These are phyloP conservation scores for Masticophis lateralis DNA, from an alignment of 2,797 vertebrate genomes.

Conservation along the genomic window DNA sequence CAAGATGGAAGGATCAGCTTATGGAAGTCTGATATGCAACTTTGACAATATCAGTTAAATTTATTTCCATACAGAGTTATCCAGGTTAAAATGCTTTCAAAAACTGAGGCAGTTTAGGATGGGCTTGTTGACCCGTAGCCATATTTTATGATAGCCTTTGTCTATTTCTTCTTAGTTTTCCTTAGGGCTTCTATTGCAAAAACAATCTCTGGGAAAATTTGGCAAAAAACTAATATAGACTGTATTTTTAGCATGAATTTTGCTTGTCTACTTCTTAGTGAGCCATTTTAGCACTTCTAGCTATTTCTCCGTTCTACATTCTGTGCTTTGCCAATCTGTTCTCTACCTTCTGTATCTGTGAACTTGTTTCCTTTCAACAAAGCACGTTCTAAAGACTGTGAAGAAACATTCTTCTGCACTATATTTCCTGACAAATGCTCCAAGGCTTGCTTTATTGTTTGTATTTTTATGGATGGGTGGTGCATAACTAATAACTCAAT, in stretches of 20 bases:
- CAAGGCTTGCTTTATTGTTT: neutral
- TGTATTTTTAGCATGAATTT: neutral
- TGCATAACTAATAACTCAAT: neutral
- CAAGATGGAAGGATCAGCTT: neutral
- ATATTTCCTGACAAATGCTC: neutral
- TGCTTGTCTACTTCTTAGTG: neutral
- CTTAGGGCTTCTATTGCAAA: neutral
- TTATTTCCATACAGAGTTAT: too few species aligned
- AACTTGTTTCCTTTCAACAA: neutral
- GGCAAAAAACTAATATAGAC: neutral
- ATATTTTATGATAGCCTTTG: too few species aligned
- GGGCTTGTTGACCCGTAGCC: too few species aligned
- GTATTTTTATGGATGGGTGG: neutral
- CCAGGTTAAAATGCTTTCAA: neutral
- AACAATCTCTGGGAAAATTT: neutral
- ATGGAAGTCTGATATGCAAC: neutral
- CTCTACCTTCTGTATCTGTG: constrained; percentile 11
- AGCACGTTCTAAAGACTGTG: neutral
- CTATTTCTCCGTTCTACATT: neutral
- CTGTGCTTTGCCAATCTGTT: constrained; percentile 20
- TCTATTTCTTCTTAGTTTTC: too few species aligned
- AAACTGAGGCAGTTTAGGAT: neutral
- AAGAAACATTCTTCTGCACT: neutral
- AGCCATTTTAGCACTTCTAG: neutral
- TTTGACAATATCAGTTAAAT: neutral